phyloP scores from a whole-genome alignment of 2,113 vertebrate genomes.

The Ochotona princeps region DNA sequence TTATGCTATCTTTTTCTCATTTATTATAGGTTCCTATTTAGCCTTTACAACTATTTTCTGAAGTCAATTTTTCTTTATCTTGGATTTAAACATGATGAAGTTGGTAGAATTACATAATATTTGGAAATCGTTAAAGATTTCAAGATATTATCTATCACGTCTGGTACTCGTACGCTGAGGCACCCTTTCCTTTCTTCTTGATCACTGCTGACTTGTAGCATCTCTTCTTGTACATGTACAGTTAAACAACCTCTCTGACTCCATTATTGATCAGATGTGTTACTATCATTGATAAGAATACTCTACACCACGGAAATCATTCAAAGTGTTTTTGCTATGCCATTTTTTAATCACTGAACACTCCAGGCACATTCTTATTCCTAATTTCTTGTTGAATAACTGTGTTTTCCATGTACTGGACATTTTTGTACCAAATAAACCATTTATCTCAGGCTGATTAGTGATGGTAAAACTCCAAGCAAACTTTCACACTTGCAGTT shows the following conservation, averaged over 20 bases:
- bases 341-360: conserved; percentile 1
- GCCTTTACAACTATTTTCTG: background rate
- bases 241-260: background rate
- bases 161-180: background rate
- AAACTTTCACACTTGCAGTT: conserved; percentile 31
- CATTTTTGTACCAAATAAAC: conserved; percentile 36
- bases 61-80: background rate
- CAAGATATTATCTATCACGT: background rate
- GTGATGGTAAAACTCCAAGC: conserved; percentile 42
- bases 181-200: background rate
- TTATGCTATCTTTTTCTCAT: background rate
- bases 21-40: background rate
- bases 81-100: background rate
- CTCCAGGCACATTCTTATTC: background rate
- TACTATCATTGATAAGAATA: conserved; percentile 11
- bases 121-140: background rate
- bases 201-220: background rate
- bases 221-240: background rate
- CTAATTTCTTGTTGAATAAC: background rate
- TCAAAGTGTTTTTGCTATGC: conserved; percentile 11
- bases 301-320: background rate
- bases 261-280: background rate
- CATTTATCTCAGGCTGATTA: conserved; percentile 42
- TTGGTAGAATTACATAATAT: background rate
- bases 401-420: background rate